These are phyloP conservation scores for Pammene fasciana DNA, from an alignment of 2,888 invertebrate genomes.

Conservation along the genomic window DNA sequence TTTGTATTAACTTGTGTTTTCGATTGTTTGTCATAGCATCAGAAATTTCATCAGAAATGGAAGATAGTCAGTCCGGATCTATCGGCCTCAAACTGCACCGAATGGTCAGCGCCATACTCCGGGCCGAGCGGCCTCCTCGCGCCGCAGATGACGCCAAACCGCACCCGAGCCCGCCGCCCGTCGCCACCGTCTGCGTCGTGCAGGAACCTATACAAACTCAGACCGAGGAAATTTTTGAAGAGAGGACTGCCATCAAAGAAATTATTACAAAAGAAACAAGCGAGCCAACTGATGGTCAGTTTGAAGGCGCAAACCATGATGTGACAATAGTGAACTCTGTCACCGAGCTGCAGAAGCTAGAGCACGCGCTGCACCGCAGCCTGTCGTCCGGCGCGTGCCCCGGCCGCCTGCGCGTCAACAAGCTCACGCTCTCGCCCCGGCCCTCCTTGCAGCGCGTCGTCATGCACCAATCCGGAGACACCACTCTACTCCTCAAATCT, in stretches of 20 bases:
- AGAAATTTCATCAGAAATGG: slow-evolving; percentile 51
- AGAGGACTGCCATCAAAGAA: slow-evolving; percentile 56
- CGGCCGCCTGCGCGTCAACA: slow-evolving; percentile 64
- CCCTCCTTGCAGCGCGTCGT: slow-evolving; percentile 62
- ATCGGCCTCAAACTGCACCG: slow-evolving; percentile 60
- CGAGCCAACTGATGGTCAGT: not conserved
- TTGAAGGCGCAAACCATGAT: not conserved
- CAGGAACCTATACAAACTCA: slow-evolving; percentile 10
- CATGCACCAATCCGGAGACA: slow-evolving; percentile 66
- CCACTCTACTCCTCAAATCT: slow-evolving; percentile 59
- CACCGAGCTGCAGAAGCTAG: slow-evolving; percentile 56
- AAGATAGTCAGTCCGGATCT: slow-evolving; percentile 52
- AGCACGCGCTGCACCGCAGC: slow-evolving; percentile 58
- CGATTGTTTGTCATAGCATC: slow-evolving; percentile 52
- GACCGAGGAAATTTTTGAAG: not conserved
- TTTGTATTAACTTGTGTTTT: slow-evolving; percentile 9
- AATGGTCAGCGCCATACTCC: slow-evolving; percentile 59
- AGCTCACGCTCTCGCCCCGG: slow-evolving; percentile 66
- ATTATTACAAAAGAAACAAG: not conserved
- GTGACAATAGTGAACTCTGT: slow-evolving; percentile 48
- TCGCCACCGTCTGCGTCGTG: not conserved
- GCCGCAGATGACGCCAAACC: slow-evolving; percentile 48
- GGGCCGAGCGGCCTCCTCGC: slow-evolving; percentile 41
- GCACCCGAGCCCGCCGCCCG: not conserved
- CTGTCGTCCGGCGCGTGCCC: slow-evolving; percentile 60